Evolutionary conservation across 1,140 invertebrate species (phyloP).

Genomic region (Halesus radiatus): DNA sequence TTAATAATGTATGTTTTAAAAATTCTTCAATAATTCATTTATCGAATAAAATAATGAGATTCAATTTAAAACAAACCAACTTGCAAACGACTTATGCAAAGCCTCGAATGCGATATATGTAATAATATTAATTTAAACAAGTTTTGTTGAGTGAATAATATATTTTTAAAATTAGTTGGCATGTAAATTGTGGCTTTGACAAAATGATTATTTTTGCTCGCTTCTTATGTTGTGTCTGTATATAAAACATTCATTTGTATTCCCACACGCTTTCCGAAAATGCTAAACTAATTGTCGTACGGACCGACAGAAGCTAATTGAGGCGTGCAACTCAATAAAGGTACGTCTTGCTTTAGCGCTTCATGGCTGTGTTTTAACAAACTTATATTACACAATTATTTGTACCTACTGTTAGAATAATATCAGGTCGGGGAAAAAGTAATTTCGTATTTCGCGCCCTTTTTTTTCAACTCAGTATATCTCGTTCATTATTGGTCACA

Average conservation of each 20-base stretch:
- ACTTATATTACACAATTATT: too few species aligned
- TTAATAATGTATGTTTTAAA: too few species aligned
- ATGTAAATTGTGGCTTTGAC: conserved; percentile 17
- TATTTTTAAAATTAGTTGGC: conserved; percentile 13
- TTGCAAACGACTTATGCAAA: too few species aligned
- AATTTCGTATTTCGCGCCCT: conserved; percentile 19
- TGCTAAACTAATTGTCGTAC: conserved; percentile 57
- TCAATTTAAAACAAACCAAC: too few species aligned
- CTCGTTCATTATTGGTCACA: conserved; percentile 10
- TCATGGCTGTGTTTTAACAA: background rate
- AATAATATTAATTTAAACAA: background rate
- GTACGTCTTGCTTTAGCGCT: conserved; percentile 72
- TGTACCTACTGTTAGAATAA: too few species aligned
- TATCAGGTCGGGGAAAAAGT: conserved; percentile 13
- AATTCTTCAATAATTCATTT: too few species aligned
- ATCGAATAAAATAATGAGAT: too few species aligned
- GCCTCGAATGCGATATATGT: too few species aligned
- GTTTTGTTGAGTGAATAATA: background rate
- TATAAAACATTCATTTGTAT: conserved; percentile 59
- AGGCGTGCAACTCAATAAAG: conserved; percentile 92
- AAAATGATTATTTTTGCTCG: conserved; percentile 10
- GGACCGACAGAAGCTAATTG: conserved; percentile 86
- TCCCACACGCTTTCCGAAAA: conserved; percentile 61
- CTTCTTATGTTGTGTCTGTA: conserved; percentile 60
- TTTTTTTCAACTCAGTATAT: conserved; percentile 34